Evolutionary conservation across 2,113 vertebrate species (phyloP).

Genomic region (Ctenomys sociabilis): DNA sequence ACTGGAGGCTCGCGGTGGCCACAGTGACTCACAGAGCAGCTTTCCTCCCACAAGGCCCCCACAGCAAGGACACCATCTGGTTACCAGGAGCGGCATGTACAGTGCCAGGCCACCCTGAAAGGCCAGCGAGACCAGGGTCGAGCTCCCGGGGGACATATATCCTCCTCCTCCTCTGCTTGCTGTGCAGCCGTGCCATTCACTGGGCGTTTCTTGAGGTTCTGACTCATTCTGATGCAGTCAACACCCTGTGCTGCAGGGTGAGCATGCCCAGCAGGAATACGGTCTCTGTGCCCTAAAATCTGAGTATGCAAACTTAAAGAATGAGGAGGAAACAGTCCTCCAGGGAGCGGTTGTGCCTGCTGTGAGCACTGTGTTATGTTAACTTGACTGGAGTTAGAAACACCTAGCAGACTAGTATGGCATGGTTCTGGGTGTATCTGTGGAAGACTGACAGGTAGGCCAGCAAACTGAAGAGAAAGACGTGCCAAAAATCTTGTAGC

Average conservation of each 20-base stretch:
- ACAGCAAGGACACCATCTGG: slow-evolving; percentile 47
- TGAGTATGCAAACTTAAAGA: background rate
- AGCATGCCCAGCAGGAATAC: no score
- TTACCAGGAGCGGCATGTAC: background rate
- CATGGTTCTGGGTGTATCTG: background rate
- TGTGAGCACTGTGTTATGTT: background rate
- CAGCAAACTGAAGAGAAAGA: background rate
- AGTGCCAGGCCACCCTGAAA: background rate
- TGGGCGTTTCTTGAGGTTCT: background rate
- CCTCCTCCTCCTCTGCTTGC: background rate
- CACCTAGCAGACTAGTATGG: background rate
- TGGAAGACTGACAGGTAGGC: background rate
- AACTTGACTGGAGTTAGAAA: background rate
- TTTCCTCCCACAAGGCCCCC: background rate
- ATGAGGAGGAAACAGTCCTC: background rate
- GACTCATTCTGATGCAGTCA: background rate
- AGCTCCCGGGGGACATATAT: background rate
- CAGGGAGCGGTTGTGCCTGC: background rate
- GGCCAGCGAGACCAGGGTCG: rapidly evolving
- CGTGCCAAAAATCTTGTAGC: background rate
- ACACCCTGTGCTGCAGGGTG: rapidly evolving
- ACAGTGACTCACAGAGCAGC: slow-evolving; percentile 44
- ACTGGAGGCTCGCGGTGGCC: background rate
- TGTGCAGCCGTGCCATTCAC: background rate
- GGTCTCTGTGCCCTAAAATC: background rate